A percentile compares a stretch with the other conserved stretches of the same genome.
Evolutionary conservation across 2,888 invertebrate species (phyloP).

Genomic region (Xestia c-nigrum): DNA sequence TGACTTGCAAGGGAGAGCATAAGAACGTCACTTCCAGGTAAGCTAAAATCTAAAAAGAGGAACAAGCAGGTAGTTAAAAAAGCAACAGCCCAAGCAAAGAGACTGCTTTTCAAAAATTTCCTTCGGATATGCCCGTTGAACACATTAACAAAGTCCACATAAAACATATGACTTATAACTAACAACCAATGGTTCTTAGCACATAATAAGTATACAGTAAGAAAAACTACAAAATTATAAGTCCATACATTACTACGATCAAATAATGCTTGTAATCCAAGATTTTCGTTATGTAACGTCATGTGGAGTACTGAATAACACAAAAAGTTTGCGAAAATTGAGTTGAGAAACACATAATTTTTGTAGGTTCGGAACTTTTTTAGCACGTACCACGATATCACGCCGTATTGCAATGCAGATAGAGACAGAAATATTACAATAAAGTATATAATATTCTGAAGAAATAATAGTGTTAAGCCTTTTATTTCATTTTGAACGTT

Average conservation of each 20-base stretch:
- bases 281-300: background rate
- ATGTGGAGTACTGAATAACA: conserved; percentile 9
- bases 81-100: conserved; percentile 16
- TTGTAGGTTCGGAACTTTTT: conserved; percentile 15
- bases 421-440: too few relatives aligned
- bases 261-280: background rate
- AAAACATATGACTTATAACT: conserved; percentile 32
- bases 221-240: too few relatives aligned
- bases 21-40: background rate
- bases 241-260: background rate
- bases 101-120: conserved; percentile 17
- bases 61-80: background rate
- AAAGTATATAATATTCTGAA: too few relatives aligned
- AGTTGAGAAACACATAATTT: conserved; percentile 14
- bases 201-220: background rate
- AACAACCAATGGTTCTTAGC: conserved; percentile 16
- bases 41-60: background rate
- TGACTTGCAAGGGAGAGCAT: background rate
- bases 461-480: too few relatives aligned
- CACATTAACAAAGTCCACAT: conserved; percentile 22
- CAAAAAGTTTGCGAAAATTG: conserved; percentile 17
- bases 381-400: background rate
- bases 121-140: conserved; percentile 21
- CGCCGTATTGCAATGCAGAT: conserved; percentile 21
- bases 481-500: background rate